Base-by-base conservation (phyloP, 2,113 vertebrate genomes). In the Uria lomvia region DNA sequence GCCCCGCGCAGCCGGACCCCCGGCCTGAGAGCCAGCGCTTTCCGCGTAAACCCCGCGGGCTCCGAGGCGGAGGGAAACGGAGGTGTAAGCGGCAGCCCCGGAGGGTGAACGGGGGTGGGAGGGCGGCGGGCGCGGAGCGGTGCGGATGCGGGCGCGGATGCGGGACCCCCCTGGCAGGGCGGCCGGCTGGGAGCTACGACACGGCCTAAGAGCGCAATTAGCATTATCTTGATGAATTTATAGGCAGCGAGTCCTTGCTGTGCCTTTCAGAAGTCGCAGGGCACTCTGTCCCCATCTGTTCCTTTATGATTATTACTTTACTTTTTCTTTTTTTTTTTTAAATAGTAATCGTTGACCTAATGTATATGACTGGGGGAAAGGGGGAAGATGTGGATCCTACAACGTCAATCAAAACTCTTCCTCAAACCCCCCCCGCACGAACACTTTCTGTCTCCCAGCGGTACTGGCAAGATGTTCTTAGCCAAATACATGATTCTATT, bases 401-500 rank as follows among this genome's bases (percentile, higher is more conserved):
- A 34, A 29, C 34, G 85, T 95, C 96, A 94, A 87, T 97, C 96
- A 97, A 82, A 96, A 93, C 27, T 92, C 81, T 93, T 84, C 82
- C 67, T 82, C 95, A 58, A 56, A 12, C 79, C 71, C 63, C 83
- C 68, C 78, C 50, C 65, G 21, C 83, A 56, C 2, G 43, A 50
- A 65, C 77, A 43, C 77, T 95, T 60, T 55, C 84, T 67, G 3
- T 92, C 73, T 96, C 92, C 93, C 91, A 93, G 96, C 56, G 92
- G 97, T 88, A 87, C 92, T 53, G 76, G 94, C 94, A 91, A 96
- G 92, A 96, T 88, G 86, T 96, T 92, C 95, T 85, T 75, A 86
- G 92, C 76, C 90, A 95, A 97, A 97, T 94, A 97, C 93, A 96
- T 62, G 85, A 67, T 97, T 96, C 86, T 92, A 92, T 96, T 96